phyloP scores from a whole-genome alignment of 53 echinoderm and acorn worm species.

The Echinarachnius parma region DNA sequence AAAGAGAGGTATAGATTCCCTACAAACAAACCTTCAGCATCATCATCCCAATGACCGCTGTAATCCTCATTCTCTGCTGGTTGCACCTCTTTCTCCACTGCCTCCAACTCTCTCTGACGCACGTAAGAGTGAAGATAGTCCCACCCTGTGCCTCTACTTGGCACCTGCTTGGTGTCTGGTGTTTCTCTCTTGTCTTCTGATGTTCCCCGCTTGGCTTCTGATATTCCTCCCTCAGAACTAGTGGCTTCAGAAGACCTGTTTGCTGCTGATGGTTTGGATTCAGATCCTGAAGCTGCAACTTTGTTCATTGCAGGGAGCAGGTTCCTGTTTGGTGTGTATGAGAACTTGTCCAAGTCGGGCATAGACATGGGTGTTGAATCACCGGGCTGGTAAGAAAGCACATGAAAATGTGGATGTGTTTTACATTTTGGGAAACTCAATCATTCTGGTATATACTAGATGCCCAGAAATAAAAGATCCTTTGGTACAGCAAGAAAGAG shows the following conservation, averaged over 20 bases:
- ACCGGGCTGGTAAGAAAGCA: constrained; percentile 9
- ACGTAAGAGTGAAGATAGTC: constrained; percentile 68
- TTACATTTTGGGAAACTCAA: no score
- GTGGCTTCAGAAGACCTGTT: no score
- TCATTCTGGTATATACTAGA: no score
- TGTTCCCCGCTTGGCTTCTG: no score
- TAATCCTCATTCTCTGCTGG: neutral
- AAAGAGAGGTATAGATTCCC: neutral
- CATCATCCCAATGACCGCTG: neutral
- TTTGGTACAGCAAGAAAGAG: no score
- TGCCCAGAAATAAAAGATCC: no score
- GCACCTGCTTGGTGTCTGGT: neutral
- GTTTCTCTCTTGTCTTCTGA: neutral
- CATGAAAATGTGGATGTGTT: no score
- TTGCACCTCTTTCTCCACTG: neutral
- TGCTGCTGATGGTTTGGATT: neutral
- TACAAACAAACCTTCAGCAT: neutral
- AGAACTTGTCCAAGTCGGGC: constrained; percentile 31
- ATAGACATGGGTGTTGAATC: constrained; percentile 16
- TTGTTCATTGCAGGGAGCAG: constrained; percentile 23
- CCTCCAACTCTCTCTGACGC: constrained; percentile 41
- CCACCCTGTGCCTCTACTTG: constrained; percentile 53
- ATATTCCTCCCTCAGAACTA: no score
- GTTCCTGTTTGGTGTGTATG: constrained; percentile 29
- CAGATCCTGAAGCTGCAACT: neutral